Conservation (phyloP, 2,113 vertebrate species). For the Alosa alosa region DNA sequence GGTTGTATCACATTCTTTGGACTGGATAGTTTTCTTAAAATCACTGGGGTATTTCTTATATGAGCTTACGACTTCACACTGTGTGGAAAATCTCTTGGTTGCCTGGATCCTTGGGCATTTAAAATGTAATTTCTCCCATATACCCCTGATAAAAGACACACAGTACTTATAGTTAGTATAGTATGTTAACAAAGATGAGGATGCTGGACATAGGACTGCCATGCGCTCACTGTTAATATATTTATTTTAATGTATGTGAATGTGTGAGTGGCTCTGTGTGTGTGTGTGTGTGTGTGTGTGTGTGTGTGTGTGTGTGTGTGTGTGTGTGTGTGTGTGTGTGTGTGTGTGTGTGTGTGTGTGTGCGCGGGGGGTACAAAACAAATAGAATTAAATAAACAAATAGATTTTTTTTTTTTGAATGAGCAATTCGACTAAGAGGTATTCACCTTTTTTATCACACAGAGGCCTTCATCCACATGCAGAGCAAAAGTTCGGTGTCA, state of each 20-base stretch:
- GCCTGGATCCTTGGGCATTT: conserved; percentile 56
- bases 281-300: conserved; percentile 7
- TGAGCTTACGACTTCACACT: conserved; percentile 69
- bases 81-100: conserved; percentile 67
- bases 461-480: conserved; percentile 39
- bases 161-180: conserved; percentile 46
- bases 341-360: too few relatives aligned
- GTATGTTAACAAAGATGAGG: conserved; percentile 53
- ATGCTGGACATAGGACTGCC: conserved; percentile 27
- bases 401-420: conserved; percentile 34
- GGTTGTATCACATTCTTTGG: conserved; percentile 55
- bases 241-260: too few relatives aligned
- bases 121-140: conserved; percentile 70
- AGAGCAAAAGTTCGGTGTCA: conserved; percentile 29
- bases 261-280: neutral
- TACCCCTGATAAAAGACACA: conserved; percentile 68
- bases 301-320: too few relatives aligned
- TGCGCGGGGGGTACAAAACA: neutral
- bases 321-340: conserved; percentile 20
- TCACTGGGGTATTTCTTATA: conserved; percentile 69
- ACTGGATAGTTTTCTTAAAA: conserved; percentile 57
- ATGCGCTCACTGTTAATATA: too few relatives aligned
- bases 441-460: conserved; percentile 40
- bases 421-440: conserved; percentile 50
- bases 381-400: neutral